A percentile compares a stretch with the other conserved stretches of the same genome.
These are phyloP conservation scores for Podotricha telesiphe DNA, from an alignment of 2,888 invertebrate species.

Conservation along the genomic window DNA sequence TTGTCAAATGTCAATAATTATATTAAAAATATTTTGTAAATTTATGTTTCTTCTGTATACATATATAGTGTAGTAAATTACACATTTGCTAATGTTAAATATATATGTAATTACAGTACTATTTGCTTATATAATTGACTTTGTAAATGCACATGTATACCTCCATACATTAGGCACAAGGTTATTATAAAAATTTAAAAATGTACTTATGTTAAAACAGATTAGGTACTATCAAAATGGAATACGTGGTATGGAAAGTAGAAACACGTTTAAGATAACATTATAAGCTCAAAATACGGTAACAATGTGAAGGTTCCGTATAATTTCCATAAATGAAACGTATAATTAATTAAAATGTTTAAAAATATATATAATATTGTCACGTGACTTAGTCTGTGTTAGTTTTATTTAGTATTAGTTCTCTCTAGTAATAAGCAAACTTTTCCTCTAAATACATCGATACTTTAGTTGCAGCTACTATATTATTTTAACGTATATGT, in stretches of 20 bases:
- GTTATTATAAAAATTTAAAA: constrained; percentile 13
- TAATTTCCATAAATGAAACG: too few species aligned
- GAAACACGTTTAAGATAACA: not conserved
- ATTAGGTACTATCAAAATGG: not conserved
- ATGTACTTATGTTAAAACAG: constrained; percentile 10
- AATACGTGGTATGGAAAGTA: not conserved
- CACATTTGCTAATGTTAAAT: not conserved
- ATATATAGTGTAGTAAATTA: not conserved
- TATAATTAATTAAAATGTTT: too few species aligned
- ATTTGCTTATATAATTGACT: constrained; percentile 2
- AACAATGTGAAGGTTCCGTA: not conserved
- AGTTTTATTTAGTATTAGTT: too few species aligned
- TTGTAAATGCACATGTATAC: constrained; percentile 1
- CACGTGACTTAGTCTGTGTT: too few species aligned
- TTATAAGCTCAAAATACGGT: not conserved
- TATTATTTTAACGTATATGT: too few species aligned
- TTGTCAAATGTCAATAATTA: too few species aligned
- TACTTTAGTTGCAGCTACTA: too few species aligned
- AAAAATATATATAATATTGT: too few species aligned
- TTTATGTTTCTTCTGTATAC: too few species aligned
- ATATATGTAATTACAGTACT: constrained; percentile 6
- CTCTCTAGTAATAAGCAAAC: too few species aligned
- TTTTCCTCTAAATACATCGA: too few species aligned
- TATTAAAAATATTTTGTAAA: too few species aligned
- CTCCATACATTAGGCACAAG: constrained; percentile 18